These are phyloP conservation scores for Stichopus horrens DNA, from an alignment of 53 echinoderm and acorn worm species.

Conservation along the genomic window DNA sequence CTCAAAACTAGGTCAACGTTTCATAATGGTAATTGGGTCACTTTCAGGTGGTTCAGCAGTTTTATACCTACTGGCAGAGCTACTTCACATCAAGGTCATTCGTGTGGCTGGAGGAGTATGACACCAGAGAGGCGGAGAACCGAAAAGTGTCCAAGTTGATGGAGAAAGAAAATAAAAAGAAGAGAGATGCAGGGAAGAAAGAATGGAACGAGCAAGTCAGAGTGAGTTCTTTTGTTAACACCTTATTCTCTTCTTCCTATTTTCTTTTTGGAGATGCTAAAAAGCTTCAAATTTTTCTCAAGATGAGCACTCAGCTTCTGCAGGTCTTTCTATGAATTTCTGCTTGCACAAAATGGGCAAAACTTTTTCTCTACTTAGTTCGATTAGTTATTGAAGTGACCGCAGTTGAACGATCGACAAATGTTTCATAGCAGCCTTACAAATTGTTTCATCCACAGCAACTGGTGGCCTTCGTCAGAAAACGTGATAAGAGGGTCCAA, in stretches of 20 bases:
- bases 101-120: constrained; percentile 93
- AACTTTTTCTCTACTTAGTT: too few relatives aligned
- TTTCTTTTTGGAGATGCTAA: background rate
- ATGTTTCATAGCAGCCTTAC: background rate
- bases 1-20: too few relatives aligned
- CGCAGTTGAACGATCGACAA: background rate
- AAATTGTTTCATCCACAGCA: constrained; percentile 56
- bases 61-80: constrained; percentile 91
- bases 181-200: constrained; percentile 86
- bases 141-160: constrained; percentile 78
- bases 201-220: constrained; percentile 90
- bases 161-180: constrained; percentile 98
- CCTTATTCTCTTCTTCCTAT: background rate
- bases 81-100: constrained; percentile 84
- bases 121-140: constrained; percentile 79
- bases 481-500: constrained; percentile 93
- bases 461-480: constrained; percentile 77
- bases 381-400: too few relatives aligned
- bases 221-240: constrained; percentile 53
- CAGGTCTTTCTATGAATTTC: too few relatives aligned
- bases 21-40: background rate
- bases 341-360: too few relatives aligned
- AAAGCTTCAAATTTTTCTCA: too few relatives aligned
- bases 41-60: constrained; percentile 75
- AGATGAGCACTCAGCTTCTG: too few relatives aligned